phyloP scores from a whole-genome alignment of 2,113 vertebrate species.

The Machaerirhynchus nigripectus region DNA sequence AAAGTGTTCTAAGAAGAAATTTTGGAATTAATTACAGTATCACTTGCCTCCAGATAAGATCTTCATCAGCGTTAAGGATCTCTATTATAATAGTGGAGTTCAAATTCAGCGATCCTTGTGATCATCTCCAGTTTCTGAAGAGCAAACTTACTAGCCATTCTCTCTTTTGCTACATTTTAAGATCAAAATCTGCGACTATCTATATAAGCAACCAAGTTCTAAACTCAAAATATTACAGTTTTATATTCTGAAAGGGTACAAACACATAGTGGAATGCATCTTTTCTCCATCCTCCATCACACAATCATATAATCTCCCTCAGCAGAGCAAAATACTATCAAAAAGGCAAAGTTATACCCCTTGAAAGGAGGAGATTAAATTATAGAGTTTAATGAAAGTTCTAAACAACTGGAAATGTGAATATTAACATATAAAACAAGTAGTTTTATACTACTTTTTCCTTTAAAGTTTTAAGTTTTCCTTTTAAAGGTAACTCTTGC shows the following conservation, averaged over 20 bases:
- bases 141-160: not conserved
- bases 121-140: not conserved
- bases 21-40: not conserved
- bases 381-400: not conserved
- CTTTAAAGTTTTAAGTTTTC: not conserved
- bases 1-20: not conserved
- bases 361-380: not conserved
- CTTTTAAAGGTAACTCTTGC: not conserved
- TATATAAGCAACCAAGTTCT: not conserved
- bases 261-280: not conserved
- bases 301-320: too few species aligned
- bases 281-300: not conserved
- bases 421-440: not conserved
- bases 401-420: not conserved
- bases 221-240: not conserved
- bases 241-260: not conserved
- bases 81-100: not conserved
- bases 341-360: not conserved
- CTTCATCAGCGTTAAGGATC: not conserved
- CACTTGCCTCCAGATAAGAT: not conserved
- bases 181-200: not conserved
- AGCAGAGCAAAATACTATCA: not conserved
- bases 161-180: not conserved
- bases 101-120: not conserved
- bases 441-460: not conserved